Percentiles rank a stretch among this genome's conserved stretches.
These are phyloP conservation scores for Cremastinae sp. DNA, from an alignment of 2,888 invertebrate species.

Conservation along the genomic window DNA sequence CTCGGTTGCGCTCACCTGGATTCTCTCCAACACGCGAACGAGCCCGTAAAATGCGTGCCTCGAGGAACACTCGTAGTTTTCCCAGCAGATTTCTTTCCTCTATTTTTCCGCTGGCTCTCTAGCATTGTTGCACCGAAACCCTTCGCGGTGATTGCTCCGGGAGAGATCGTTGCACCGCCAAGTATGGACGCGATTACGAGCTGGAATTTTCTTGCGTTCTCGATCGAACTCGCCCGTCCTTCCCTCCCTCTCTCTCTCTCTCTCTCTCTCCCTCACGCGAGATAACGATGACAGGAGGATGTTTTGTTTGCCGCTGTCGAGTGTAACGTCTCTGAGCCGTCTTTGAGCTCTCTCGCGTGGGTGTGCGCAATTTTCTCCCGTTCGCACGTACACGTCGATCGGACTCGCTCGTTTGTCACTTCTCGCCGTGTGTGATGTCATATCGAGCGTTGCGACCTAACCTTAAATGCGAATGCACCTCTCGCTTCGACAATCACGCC, in stretches of 20 bases:
- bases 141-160: constrained; percentile 10
- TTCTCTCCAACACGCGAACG: constrained; percentile 22
- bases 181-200: constrained; percentile 33
- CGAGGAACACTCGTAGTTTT: constrained; percentile 40
- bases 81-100: constrained; percentile 31
- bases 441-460: constrained; percentile 75
- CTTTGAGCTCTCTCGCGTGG: constrained; percentile 16
- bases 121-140: constrained; percentile 20
- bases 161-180: constrained; percentile 34
- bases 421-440: constrained; percentile 72
- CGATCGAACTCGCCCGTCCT: not conserved
- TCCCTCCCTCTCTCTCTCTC: not conserved
- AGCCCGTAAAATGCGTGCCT: constrained; percentile 9
- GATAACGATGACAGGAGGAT: constrained; percentile 53
- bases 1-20: constrained; percentile 47
- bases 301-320: constrained; percentile 53
- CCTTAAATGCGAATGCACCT: constrained; percentile 61
- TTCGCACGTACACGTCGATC: no score
- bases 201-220: constrained; percentile 19
- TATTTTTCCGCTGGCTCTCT: not conserved
- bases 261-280: not conserved
- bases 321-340: constrained; percentile 17
- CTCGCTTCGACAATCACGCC: constrained; percentile 74
- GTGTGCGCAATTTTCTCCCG: constrained; percentile 22
- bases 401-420: constrained; percentile 30